These are phyloP conservation scores for Notarius lentiginosus DNA, from an alignment of 2,113 vertebrate species.

Conservation along the genomic window DNA sequence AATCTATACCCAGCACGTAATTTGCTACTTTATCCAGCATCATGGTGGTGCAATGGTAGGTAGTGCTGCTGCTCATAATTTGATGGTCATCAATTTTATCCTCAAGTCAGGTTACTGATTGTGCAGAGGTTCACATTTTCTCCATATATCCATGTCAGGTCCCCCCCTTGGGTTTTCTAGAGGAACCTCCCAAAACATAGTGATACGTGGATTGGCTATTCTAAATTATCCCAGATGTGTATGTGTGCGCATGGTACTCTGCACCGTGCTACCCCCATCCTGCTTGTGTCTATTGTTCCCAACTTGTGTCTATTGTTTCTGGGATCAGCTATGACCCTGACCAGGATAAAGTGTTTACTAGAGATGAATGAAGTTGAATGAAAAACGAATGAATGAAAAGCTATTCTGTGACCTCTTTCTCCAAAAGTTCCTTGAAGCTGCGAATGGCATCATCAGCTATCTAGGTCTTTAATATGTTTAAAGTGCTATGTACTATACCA, in stretches of 20 bases:
- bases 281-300: neutral
- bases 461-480: neutral
- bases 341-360: neutral
- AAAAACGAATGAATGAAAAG: neutral
- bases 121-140: neutral
- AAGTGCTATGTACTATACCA: neutral
- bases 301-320: neutral
- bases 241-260: neutral
- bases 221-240: neutral
- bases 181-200: neutral
- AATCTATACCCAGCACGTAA: neutral
- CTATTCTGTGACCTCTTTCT: neutral
- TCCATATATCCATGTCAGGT: neutral
- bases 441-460: neutral
- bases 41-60: neutral
- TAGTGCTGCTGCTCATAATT: neutral
- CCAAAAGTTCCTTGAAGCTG: neutral
- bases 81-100: neutral
- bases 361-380: neutral
- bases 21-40: neutral
- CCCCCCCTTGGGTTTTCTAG: neutral
- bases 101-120: neutral
- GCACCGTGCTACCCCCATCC: neutral
- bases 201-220: neutral
- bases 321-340: neutral